Percentiles rank a stretch among this genome's conserved stretches.
phyloP scores from a whole-genome alignment of 1,140 invertebrate species.

The Eufriesea mexicana region DNA sequence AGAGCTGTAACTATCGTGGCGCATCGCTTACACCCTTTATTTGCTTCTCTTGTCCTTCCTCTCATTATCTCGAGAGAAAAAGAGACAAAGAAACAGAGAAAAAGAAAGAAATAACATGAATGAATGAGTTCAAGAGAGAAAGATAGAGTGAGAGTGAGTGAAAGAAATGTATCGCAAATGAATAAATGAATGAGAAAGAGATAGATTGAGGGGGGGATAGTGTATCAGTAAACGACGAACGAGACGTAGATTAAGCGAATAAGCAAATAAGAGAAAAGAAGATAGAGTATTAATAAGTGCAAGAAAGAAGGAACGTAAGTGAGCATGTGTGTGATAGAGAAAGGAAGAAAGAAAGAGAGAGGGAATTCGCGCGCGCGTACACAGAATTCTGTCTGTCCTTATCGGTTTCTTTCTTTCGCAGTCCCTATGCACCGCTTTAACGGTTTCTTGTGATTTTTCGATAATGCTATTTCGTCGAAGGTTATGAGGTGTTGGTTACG shows the following conservation, averaged over 20 bases:
- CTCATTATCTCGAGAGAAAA: not conserved
- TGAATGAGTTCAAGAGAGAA: conserved; percentile 3
- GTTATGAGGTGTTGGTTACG: conserved; percentile 38
- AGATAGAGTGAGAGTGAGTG: conserved; percentile 9
- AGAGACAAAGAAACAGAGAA: not conserved
- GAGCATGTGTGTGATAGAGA: not conserved
- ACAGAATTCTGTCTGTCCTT: conserved; percentile 36
- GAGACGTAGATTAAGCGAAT: conserved; percentile 25
- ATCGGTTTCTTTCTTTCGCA: conserved; percentile 42
- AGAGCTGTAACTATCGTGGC: conserved; percentile 63
- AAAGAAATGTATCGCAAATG: conserved; percentile 16
- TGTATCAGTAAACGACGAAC: not conserved
- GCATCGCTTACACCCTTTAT: conserved; percentile 61
- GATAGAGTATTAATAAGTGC: not conserved
- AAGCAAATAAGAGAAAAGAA: conserved; percentile 8
- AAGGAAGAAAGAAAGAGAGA: not conserved
- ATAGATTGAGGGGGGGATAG: not conserved
- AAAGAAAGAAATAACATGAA: conserved; percentile 2
- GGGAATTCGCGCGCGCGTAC: conserved; percentile 41
- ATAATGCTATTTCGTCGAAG: conserved; percentile 44
- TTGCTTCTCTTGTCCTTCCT: conserved; percentile 17
- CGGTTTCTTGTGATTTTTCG: conserved; percentile 65
- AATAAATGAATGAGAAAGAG: not conserved
- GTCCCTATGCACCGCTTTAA: conserved; percentile 58
- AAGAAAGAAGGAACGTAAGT: conserved; percentile 9